Percentiles rank a stretch among this genome's conserved stretches.
These are phyloP conservation scores for Isoperla grammatica DNA, from an alignment of 2,888 invertebrate genomes.

Conservation along the genomic window DNA sequence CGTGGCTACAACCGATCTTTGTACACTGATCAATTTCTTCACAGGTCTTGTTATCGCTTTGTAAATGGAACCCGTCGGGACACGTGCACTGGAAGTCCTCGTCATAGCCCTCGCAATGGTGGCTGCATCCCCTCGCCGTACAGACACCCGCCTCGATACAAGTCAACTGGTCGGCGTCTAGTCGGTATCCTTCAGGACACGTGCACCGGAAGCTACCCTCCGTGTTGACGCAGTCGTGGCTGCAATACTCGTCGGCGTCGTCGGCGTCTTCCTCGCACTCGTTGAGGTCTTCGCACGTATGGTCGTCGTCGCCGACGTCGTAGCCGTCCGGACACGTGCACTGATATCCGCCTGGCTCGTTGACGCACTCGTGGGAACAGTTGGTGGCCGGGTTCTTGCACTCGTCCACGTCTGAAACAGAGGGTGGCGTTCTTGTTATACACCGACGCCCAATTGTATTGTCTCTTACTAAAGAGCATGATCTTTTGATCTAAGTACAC, in stretches of 20 bases:
- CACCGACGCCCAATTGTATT: no score
- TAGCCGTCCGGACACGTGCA: constrained; percentile 49
- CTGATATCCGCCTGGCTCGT: constrained; percentile 44
- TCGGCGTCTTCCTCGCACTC: constrained; percentile 27
- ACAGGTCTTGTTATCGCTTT: constrained; percentile 39
- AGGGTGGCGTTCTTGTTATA: not conserved
- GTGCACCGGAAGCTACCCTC: constrained; percentile 34
- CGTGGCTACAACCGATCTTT: constrained; percentile 36
- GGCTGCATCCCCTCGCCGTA: constrained; percentile 35
- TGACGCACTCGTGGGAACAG: constrained; percentile 40
- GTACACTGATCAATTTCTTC: constrained; percentile 45
- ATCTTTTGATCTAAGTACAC: no score
- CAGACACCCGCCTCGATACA: constrained; percentile 45
- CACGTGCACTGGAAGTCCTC: constrained; percentile 48
- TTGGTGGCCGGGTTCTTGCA: constrained; percentile 38
- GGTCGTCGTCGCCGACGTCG: constrained; percentile 36
- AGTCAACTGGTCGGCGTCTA: constrained; percentile 34
- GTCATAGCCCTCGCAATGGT: constrained; percentile 38
- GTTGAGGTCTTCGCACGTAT: constrained; percentile 37
- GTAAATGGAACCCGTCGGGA: constrained; percentile 37
- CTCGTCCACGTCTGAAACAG: constrained; percentile 38
- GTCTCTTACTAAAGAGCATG: no score
- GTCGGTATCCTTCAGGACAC: constrained; percentile 39
- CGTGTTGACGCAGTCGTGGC: constrained; percentile 46
- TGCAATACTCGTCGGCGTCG: constrained; percentile 40